A percentile compares a stretch with the other conserved stretches of the same genome.
Conservation (phyloP, 2,113 vertebrate genomes). For the Corvus moneduloides region DNA sequence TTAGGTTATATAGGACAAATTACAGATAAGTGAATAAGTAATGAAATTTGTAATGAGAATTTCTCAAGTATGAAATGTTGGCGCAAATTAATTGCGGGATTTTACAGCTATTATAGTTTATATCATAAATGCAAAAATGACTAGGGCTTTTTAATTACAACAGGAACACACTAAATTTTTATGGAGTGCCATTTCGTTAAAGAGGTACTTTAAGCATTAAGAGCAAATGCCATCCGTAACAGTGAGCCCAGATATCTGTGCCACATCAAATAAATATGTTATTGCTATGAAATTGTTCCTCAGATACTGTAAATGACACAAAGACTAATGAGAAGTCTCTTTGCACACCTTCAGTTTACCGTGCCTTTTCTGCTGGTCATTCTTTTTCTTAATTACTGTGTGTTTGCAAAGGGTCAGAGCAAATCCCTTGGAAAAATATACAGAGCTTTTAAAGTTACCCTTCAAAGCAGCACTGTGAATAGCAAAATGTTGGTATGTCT, state of each 20-base stretch:
- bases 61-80: slow-evolving; percentile 84
- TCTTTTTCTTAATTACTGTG: slow-evolving; percentile 50
- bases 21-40: slow-evolving; percentile 84
- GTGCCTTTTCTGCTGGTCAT: slow-evolving; percentile 52
- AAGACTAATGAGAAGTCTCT: slow-evolving; percentile 72
- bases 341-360: slow-evolving; percentile 69
- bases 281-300: slow-evolving; percentile 71
- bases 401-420: slow-evolving; percentile 53
- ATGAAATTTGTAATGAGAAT: slow-evolving; percentile 86
- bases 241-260: slow-evolving; percentile 67
- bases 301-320: slow-evolving; percentile 71
- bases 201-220: slow-evolving; percentile 76
- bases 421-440: slow-evolving; percentile 66
- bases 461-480: slow-evolving; percentile 67
- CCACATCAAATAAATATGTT: slow-evolving; percentile 78
- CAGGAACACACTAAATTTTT: slow-evolving; percentile 83
- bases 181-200: slow-evolving; percentile 82
- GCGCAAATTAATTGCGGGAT: slow-evolving; percentile 79
- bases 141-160: slow-evolving; percentile 82
- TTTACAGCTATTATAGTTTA: slow-evolving; percentile 83
- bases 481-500: slow-evolving; percentile 56
- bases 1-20: slow-evolving; percentile 83
- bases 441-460: slow-evolving; percentile 60
- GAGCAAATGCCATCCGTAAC: slow-evolving; percentile 67
- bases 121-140: slow-evolving; percentile 83